These are phyloP conservation scores for Candoia aspera DNA, from an alignment of 2,113 vertebrate genomes.

Conservation along the genomic window DNA sequence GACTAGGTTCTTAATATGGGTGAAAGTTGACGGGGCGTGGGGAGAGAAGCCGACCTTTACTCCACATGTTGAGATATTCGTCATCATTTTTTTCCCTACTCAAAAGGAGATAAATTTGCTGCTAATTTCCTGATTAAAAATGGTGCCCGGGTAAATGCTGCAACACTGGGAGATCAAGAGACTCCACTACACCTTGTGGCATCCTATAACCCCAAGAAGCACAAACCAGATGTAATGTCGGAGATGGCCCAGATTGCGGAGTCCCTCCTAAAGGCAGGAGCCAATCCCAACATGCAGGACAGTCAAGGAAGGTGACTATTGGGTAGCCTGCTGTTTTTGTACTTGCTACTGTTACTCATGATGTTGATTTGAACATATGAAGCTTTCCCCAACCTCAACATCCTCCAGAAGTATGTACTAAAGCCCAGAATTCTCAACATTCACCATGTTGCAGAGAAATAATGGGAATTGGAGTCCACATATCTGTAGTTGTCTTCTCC, in stretches of 20 bases:
- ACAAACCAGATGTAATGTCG: slow-evolving; percentile 83
- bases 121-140: slow-evolving; percentile 94
- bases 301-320: slow-evolving; percentile 83
- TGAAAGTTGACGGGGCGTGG: not conserved
- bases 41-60: not conserved
- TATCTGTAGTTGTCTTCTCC: not conserved
- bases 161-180: slow-evolving; percentile 89
- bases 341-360: not conserved
- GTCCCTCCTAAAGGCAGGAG: slow-evolving; percentile 88
- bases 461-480: not conserved
- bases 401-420: not conserved
- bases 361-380: not conserved
- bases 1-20: not conserved
- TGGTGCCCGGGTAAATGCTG: slow-evolving; percentile 91
- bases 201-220: slow-evolving; percentile 89
- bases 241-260: slow-evolving; percentile 92
- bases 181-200: slow-evolving; percentile 95
- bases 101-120: slow-evolving; percentile 91
- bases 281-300: slow-evolving; percentile 97
- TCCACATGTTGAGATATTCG: not conserved
- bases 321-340: not conserved
- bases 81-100: slow-evolving; percentile 21
- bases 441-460: not conserved
- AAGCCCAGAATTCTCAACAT: not conserved
- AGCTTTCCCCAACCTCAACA: not conserved